Conservation (phyloP, 2,888 invertebrate genomes). For the Drosophila monieri region DNA sequence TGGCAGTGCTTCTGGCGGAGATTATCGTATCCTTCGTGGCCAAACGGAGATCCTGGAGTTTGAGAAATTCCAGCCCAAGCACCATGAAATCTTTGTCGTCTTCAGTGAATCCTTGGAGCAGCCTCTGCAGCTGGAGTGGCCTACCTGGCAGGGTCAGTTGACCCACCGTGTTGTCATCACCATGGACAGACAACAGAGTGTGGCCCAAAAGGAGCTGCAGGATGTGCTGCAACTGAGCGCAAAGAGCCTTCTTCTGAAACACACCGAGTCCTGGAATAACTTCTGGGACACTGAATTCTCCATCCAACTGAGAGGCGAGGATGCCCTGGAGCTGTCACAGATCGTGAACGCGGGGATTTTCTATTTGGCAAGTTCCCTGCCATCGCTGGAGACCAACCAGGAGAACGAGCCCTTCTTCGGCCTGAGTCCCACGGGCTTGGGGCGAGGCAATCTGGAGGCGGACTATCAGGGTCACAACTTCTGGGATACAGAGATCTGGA, state of each 20-base stretch:
- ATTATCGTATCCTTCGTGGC: conserved; percentile 62
- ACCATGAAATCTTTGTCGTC: conserved; percentile 67
- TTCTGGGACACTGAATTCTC: conserved; percentile 84
- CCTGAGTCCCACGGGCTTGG: conserved; percentile 86
- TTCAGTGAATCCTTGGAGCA: conserved; percentile 72
- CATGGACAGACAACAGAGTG: conserved; percentile 84
- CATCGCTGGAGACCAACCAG: conserved; percentile 85
- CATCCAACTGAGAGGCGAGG: conserved; percentile 85
- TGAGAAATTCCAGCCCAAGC: conserved; percentile 66
- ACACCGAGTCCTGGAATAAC: conserved; percentile 85
- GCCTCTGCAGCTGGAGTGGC: conserved; percentile 59
- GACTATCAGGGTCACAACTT: conserved; percentile 86
- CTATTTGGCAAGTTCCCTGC: conserved; percentile 86
- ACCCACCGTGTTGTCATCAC: conserved; percentile 85
- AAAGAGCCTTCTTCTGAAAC: conserved; percentile 84
- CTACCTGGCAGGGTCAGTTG: conserved; percentile 57
- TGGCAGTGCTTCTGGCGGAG: conserved; percentile 41
- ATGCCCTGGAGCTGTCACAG: conserved; percentile 83
- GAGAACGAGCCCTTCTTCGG: conserved; percentile 85
- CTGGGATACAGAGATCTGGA: conserved; percentile 88
- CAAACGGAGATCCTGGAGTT: conserved; percentile 77
- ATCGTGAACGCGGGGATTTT: conserved; percentile 86
- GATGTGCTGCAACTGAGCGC: conserved; percentile 67
- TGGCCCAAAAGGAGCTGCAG: conserved; percentile 83
- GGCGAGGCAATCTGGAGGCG: conserved; percentile 82